Evolutionary conservation across 2,113 vertebrate species (phyloP).

Genomic region (Psilopsiagon aurifrons): DNA sequence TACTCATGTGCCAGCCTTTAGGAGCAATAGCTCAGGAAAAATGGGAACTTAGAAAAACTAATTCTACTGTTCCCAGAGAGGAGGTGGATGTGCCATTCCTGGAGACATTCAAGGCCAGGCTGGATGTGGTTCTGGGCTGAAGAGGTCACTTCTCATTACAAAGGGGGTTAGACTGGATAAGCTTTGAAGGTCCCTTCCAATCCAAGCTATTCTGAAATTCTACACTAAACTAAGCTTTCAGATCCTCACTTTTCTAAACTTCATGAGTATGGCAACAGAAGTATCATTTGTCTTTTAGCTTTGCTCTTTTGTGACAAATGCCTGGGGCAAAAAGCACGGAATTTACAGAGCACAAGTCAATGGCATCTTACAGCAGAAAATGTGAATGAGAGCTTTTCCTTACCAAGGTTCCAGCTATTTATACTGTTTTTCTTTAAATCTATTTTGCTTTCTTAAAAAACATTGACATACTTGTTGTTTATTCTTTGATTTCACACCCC

Average conservation of each 20-base stretch:
- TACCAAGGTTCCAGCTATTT: background rate
- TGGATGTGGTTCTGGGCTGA: background rate
- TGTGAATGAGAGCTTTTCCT: background rate
- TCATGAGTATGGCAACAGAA: background rate
- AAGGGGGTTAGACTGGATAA: background rate
- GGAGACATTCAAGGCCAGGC: background rate
- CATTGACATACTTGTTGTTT: background rate
- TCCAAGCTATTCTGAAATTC: background rate
- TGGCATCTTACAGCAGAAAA: background rate
- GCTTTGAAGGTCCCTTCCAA: background rate
- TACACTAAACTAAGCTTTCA: background rate
- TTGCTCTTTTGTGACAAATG: background rate
- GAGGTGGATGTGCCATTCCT: background rate
- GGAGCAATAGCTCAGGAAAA: background rate
- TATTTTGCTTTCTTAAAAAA: background rate
- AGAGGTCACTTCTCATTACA: background rate
- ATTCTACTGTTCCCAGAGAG: background rate
- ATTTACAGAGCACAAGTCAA: background rate
- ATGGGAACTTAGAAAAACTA: background rate
- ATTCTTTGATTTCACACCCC: background rate
- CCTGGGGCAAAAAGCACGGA: background rate
- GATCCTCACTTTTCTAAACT: background rate
- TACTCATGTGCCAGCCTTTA: accelerated
- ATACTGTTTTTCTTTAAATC: background rate
- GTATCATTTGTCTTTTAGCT: background rate